phyloP scores from a whole-genome alignment of 2,888 invertebrate species.

The Drosophila cognata region DNA sequence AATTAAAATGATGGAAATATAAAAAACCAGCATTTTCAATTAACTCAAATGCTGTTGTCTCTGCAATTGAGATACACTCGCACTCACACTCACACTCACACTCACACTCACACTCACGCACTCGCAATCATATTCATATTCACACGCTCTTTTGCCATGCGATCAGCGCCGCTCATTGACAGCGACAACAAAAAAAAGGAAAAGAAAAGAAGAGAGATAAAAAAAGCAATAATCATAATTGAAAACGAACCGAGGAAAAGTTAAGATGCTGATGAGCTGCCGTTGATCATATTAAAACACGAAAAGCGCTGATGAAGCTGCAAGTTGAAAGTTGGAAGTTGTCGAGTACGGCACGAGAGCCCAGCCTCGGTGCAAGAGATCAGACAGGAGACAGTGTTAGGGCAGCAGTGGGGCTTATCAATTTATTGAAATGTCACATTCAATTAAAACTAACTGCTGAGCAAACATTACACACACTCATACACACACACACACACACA shows the following conservation, averaged over 20 bases:
- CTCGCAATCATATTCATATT: slow-evolving; percentile 54
- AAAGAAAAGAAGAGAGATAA: slow-evolving; percentile 1
- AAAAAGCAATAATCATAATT: slow-evolving; percentile 53
- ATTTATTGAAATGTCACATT: slow-evolving; percentile 82
- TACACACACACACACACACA: slow-evolving; percentile 1
- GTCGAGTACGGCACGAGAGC: slow-evolving; percentile 41
- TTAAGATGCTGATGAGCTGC: slow-evolving; percentile 78
- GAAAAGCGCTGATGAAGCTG: slow-evolving; percentile 43
- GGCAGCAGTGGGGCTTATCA: slow-evolving; percentile 57
- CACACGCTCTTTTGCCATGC: slow-evolving; percentile 80
- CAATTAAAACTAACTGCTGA: slow-evolving; percentile 79
- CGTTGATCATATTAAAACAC: slow-evolving; percentile 79
- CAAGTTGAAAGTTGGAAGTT: slow-evolving; percentile 23
- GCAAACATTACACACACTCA: slow-evolving; percentile 62
- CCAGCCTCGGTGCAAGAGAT: slow-evolving; percentile 40
- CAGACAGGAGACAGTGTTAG: slow-evolving; percentile 26
- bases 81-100: slow-evolving; percentile 20
- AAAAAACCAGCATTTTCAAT: slow-evolving; percentile 62
- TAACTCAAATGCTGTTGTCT: slow-evolving; percentile 69
- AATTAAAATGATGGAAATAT: slow-evolving; percentile 60
- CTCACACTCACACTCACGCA: slow-evolving; percentile 4
- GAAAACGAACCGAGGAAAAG: slow-evolving; percentile 60
- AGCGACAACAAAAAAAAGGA: slow-evolving; percentile 31
- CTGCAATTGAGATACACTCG: slow-evolving; percentile 59
- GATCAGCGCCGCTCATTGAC: slow-evolving; percentile 62